Evolutionary conservation across 2,888 invertebrate genomes (phyloP), one percentile per base, ranked within the genome.

Genomic region (Tipula lateralis): DNA sequence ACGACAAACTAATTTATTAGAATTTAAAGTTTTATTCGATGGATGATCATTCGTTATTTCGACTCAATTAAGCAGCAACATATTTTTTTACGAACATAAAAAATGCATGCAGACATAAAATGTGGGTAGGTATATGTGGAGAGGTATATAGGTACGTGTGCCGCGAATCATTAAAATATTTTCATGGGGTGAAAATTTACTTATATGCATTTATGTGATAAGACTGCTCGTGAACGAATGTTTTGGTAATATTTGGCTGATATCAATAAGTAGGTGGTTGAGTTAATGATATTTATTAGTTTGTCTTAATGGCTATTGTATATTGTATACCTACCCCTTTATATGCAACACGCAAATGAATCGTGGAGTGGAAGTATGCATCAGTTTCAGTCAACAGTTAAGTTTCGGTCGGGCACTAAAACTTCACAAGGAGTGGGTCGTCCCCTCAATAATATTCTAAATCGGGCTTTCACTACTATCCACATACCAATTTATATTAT

Each of bases 11-110:
- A 66, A 66, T 66, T 66, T 66, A 66, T 66, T 66, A 66, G 19
- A 44, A 36, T 36, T 36, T 36, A n/a, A 66, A 24, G 66, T 66
- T 66, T 66, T 66, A 66, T 66, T 66, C 66, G 66, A 66, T 9
- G 66, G 66, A 66, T 66, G 66, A 66, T 66, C 66, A 66, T 66
- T 66, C 66, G 66, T 66, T 66, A 66, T 66, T 66, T 66, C 66
- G 24, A 66, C 66, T 66, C 66, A 66, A 66, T 66, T 66, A 66
- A 66, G 66, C n/a, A n/a, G n/a, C 66, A 66, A 66, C 66, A 66
- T 66, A 66, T 24, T 66, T 66, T 66, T 66, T 66, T 66, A 24
- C 24, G 66, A 9, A 66, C 3, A 19, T 24, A 24, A 66, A 66
- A 66, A 66, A 66, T 66, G 66, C 66, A 66, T 66, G 66, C 66